Evolutionary conservation across 1,140 invertebrate species (phyloP).

Genomic region (Drosophila bocqueti): DNA sequence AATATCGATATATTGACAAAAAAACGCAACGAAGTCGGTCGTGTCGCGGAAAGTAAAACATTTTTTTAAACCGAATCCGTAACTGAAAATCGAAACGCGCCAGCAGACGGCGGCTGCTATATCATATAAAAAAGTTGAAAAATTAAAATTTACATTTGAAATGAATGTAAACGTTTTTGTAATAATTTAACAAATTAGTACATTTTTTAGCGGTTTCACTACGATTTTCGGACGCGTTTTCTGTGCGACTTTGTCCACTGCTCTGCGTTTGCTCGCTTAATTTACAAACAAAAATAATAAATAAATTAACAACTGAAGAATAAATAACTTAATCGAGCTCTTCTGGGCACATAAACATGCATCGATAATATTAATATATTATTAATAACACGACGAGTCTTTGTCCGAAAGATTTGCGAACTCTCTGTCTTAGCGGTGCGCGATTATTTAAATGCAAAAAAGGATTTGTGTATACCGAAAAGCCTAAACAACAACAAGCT

Average conservation of each 20-base stretch:
- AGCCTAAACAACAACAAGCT: slow-evolving; percentile 35
- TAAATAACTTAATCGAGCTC: neutral
- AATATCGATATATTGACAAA: too few relatives aligned
- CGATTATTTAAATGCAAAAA: slow-evolving; percentile 31
- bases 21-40: too few relatives aligned
- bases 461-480: slow-evolving; percentile 47
- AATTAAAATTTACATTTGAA: neutral
- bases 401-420: slow-evolving; percentile 3
- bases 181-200: neutral
- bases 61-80: too few relatives aligned
- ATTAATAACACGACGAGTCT: slow-evolving; percentile 1
- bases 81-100: too few relatives aligned
- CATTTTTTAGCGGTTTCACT: neutral
- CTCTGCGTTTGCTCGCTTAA: neutral
- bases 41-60: too few relatives aligned
- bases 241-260: neutral
- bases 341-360: neutral
- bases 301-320: neutral
- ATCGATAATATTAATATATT: too few relatives aligned
- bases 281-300: neutral
- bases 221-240: neutral
- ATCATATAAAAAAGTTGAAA: neutral
- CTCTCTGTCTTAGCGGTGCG: slow-evolving; percentile 5
- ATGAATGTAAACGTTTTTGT: too few relatives aligned
- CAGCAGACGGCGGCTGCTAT: too few relatives aligned